Base-by-base conservation (phyloP, 2,113 vertebrate species). In the Vidua chalybeata region DNA sequence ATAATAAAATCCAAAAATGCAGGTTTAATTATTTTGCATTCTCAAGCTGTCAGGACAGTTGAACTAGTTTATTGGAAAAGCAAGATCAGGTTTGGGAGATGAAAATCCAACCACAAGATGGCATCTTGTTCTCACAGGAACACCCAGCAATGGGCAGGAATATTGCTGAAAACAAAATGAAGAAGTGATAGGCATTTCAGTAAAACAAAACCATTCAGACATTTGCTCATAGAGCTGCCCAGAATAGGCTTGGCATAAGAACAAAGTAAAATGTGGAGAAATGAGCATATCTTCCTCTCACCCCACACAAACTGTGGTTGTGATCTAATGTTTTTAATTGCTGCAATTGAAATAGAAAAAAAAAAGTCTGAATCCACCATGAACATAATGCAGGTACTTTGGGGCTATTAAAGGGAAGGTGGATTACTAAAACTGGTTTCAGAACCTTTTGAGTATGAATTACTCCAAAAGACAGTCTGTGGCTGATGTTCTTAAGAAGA, bases 71-170 rank as follows among this genome's bases (percentile, higher is more conserved):
- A 67, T 76, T 1, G 2, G 71, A 61, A 86, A 61, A 84, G 26
- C 24, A 61, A 71, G n/a, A 62, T 58, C 31, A 67, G 67, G 18
- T 24, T 56, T 79, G 87, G 28, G 81, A 68, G 68, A 66, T 16
- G 46, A 69, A 82, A 89, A 83, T 87, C 62, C 23, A 13, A 62
- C 95, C 97, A 96, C 96, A 87, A 96, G 97, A 93, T 97, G 97
- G 96, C 97, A 96, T 93, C 87, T 97, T 9, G 6, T 72, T 94
- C 95, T 96, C 93, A 91, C 82, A 59, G 63, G 59, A 96, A 33
- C n/a, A 4, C 23, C 52, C 64, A 24, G 22, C 21, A 55, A 52
- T 2, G 22, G 48, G 39, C 26, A 68, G 43, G 35, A 81, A 21
- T 35, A 39, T 31, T 67, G 73, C 86, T 72, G 43, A 46, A 52